These are phyloP conservation scores for Pachyramphus minor DNA, from an alignment of 2,113 vertebrate genomes.

Conservation along the genomic window DNA sequence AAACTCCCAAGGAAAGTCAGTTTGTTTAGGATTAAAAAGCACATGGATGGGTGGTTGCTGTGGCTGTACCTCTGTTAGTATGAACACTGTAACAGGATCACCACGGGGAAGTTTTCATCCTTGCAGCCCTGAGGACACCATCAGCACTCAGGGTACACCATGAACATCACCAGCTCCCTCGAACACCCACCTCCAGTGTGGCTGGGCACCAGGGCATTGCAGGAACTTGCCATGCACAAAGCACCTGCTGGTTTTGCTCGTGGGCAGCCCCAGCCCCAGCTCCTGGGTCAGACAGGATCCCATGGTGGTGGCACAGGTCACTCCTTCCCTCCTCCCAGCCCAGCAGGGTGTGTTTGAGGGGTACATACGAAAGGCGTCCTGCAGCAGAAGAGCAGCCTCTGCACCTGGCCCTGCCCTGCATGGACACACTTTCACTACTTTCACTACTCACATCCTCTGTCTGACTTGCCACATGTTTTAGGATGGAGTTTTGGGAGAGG, in stretches of 20 bases:
- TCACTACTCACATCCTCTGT: accelerated
- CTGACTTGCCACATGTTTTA: accelerated
- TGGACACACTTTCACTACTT: accelerated
- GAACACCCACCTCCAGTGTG: accelerated
- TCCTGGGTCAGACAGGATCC: neutral
- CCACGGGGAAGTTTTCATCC: accelerated
- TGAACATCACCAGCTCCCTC: accelerated
- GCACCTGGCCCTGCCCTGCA: accelerated
- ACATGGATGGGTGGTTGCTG: accelerated
- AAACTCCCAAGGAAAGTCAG: accelerated
- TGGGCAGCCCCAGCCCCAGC: neutral
- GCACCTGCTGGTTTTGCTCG: neutral
- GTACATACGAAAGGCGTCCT: accelerated
- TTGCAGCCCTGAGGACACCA: accelerated
- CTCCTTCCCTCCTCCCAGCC: neutral
- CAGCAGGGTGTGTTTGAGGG: neutral
- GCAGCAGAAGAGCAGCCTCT: neutral
- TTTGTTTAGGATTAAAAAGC: accelerated
- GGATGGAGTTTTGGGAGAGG: neutral
- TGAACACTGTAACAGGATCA: accelerated
- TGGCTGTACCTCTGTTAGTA: accelerated
- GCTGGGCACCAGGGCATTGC: accelerated
- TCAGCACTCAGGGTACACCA: neutral
- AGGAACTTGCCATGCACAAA: neutral
- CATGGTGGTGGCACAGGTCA: too few relatives aligned